Evolutionary conservation across 2,113 vertebrate species (phyloP).

Genomic region (Gadus macrocephalus): DNA sequence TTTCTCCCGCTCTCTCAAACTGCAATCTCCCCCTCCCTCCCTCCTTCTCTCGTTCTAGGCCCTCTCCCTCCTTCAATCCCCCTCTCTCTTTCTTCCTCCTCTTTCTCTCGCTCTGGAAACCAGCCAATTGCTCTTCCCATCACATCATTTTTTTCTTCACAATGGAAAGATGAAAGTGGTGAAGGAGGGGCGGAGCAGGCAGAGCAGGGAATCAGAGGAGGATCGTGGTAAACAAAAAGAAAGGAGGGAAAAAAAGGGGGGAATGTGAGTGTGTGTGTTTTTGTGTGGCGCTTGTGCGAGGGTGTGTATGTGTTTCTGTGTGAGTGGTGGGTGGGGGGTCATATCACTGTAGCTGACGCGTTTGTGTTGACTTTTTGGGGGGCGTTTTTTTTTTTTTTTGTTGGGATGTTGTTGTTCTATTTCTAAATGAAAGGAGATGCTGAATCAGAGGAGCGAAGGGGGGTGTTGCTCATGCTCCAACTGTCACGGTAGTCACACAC

Average conservation of each 20-base stretch:
- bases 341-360: conserved; percentile 52
- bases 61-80: conserved; percentile 21
- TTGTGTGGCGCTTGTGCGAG: no score
- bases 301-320: not conserved
- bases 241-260: conserved; percentile 45
- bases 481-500: not conserved
- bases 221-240: conserved; percentile 65
- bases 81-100: conserved; percentile 46
- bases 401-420: conserved; percentile 30
- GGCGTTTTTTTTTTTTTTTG: no score
- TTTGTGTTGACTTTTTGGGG: conserved; percentile 39
- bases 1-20: conserved; percentile 49
- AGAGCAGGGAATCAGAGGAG: conserved; percentile 68
- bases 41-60: conserved; percentile 29
- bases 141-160: conserved; percentile 64
- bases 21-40: conserved; percentile 27
- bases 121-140: conserved; percentile 67
- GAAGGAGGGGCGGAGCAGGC: conserved; percentile 54
- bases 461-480: conserved; percentile 14
- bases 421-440: conserved; percentile 50
- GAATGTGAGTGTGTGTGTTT: conserved; percentile 8
- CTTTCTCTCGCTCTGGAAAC: conserved; percentile 67
- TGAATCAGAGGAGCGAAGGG: conserved; percentile 48
- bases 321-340: conserved; percentile 22
- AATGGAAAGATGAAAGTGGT: conserved; percentile 48